A percentile compares a stretch with the other conserved stretches of the same genome.
phyloP scores from a whole-genome alignment of 2,888 invertebrate genomes.

The Plemyria rubiginata region DNA sequence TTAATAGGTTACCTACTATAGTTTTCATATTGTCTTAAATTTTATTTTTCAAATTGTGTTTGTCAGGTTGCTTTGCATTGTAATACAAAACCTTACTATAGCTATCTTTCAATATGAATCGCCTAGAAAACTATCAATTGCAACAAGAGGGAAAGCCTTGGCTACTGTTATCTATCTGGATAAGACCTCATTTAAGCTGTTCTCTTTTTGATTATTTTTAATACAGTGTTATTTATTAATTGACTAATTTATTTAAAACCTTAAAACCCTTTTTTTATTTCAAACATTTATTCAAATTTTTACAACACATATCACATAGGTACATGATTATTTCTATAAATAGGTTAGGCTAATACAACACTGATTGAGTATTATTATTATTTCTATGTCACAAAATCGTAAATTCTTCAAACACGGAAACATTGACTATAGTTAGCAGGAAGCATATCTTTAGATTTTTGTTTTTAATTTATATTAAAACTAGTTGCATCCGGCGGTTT shows the following conservation, averaged over 20 bases:
- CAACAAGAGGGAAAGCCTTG: too few relatives aligned
- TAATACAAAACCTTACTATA: too few relatives aligned
- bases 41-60: neutral
- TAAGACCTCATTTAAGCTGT: conserved; percentile 1
- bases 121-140: too few relatives aligned
- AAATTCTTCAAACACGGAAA: conserved; percentile 23
- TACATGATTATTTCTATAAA: conserved; percentile 32
- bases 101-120: too few relatives aligned
- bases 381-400: conserved; percentile 21
- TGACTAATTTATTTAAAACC: conserved; percentile 6
- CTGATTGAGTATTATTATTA: conserved; percentile 30
- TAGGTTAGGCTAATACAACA: conserved; percentile 19
- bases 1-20: neutral
- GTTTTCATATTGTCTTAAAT: neutral
- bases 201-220: conserved; percentile 10
- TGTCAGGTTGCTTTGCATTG: neutral
- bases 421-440: conserved; percentile 8
- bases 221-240: conserved; percentile 31
- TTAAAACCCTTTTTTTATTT: conserved; percentile 12
- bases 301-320: conserved; percentile 37
- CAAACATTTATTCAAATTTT: conserved; percentile 39
- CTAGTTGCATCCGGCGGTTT: too few relatives aligned
- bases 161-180: too few relatives aligned
- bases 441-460: conserved; percentile 10
- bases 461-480: neutral